phyloP scores from a whole-genome alignment of 2,113 vertebrate genomes.

The Gobius niger region DNA sequence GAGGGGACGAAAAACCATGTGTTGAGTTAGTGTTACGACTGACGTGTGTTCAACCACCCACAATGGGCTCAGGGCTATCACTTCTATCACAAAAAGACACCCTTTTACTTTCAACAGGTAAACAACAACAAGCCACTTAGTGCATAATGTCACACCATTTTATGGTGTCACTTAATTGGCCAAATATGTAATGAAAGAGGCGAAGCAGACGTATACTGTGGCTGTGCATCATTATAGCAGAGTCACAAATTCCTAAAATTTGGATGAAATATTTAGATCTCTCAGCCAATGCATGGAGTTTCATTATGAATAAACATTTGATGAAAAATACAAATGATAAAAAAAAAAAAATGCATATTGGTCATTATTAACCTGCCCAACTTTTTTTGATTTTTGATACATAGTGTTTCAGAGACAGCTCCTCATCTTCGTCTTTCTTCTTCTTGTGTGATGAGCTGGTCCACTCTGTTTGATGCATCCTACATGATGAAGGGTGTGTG shows the following conservation, averaged over 20 bases:
- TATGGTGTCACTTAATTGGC: slow-evolving; percentile 64
- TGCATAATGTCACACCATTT: slow-evolving; percentile 70
- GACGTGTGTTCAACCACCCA: slow-evolving; percentile 54
- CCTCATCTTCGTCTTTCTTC: slow-evolving; percentile 57
- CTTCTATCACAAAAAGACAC: slow-evolving; percentile 52
- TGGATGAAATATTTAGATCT: slow-evolving; percentile 49
- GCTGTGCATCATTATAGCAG: slow-evolving; percentile 22
- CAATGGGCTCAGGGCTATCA: slow-evolving; percentile 54
- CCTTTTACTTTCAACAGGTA: slow-evolving; percentile 65
- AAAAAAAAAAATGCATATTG: slow-evolving; percentile 64
- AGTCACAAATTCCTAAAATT: too few species aligned
- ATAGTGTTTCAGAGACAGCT: slow-evolving; percentile 62
- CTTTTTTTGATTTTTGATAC: slow-evolving; percentile 51
- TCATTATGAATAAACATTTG: slow-evolving; percentile 64
- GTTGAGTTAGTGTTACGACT: slow-evolving; percentile 70
- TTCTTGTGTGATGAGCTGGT: slow-evolving; percentile 63
- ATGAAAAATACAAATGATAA: slow-evolving; percentile 50
- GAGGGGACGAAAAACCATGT: slow-evolving; percentile 68
- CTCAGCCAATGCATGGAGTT: slow-evolving; percentile 72
- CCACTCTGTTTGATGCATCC: slow-evolving; percentile 61
- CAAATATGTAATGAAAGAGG: slow-evolving; percentile 59
- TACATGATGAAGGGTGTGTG: slow-evolving; percentile 31
- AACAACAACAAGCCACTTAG: slow-evolving; percentile 73
- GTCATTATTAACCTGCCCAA: slow-evolving; percentile 68
- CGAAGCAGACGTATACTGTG: slow-evolving; percentile 34